phyloP scores from a whole-genome alignment of 2,113 vertebrate species.

The Papio anubis region DNA sequence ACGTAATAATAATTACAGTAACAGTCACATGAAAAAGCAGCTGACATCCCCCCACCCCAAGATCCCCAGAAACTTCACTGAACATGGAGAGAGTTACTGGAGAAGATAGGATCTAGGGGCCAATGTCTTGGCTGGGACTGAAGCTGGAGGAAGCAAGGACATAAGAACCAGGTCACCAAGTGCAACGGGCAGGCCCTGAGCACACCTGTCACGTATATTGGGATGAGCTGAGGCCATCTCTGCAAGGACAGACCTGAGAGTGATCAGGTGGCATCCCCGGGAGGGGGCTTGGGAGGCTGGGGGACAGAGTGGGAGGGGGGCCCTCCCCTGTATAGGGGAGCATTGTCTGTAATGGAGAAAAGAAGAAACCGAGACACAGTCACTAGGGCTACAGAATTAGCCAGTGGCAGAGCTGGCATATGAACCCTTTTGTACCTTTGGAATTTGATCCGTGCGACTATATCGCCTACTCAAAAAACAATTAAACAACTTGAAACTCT shows the following conservation, averaged over 20 bases:
- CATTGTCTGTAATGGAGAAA: too few species aligned
- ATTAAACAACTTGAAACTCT: not conserved
- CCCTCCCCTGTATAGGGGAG: too few species aligned
- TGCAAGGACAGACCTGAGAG: not conserved
- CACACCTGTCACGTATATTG: rapidly evolving
- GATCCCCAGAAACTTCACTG: not conserved
- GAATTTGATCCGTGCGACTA: not conserved
- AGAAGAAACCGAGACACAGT: too few species aligned
- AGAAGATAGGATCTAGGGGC: not conserved
- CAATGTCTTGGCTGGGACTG: not conserved
- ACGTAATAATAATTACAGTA: not conserved
- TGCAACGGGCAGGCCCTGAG: not conserved
- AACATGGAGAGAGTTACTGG: not conserved
- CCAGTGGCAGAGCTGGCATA: too few species aligned
- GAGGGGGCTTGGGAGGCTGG: not conserved
- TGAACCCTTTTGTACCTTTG: not conserved
- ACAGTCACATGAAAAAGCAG: not conserved
- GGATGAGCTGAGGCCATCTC: not conserved
- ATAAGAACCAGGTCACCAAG: not conserved
- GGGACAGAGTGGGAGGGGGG: not conserved
- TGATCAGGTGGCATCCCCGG: rapidly evolving
- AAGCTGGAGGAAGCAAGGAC: not conserved
- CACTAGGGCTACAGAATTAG: too few species aligned
- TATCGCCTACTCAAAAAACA: not conserved
- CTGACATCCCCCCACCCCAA: rapidly evolving